Conservation (phyloP, 2,797 vertebrate genomes). For the Momotus momota region DNA sequence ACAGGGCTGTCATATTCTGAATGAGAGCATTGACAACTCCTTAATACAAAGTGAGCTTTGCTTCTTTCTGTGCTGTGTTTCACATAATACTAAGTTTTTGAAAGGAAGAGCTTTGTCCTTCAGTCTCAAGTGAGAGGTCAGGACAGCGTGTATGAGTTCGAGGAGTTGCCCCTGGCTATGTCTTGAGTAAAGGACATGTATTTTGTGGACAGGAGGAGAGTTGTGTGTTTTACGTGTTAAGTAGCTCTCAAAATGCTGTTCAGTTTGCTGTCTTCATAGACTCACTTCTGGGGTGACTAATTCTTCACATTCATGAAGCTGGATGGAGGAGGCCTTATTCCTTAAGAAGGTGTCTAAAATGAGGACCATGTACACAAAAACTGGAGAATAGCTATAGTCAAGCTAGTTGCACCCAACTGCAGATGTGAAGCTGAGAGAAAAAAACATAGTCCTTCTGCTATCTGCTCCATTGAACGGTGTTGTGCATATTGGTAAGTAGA, state of each 20-base stretch:
- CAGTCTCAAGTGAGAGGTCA: neutral
- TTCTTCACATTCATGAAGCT: neutral
- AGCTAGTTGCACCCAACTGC: rapidly evolving
- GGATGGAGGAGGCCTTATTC: neutral
- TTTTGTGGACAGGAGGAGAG: neutral
- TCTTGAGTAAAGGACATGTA: neutral
- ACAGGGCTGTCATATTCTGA: neutral
- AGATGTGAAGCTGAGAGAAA: neutral
- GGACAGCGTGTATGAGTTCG: neutral
- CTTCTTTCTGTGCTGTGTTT: neutral
- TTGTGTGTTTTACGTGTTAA: neutral
- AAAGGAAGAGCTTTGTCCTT: neutral
- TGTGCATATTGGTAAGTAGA: neutral
- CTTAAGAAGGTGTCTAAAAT: neutral
- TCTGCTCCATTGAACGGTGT: neutral
- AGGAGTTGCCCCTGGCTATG: neutral
- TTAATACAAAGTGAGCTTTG: neutral
- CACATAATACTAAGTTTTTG: neutral
- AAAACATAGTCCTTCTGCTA: neutral
- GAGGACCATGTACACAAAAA: neutral
- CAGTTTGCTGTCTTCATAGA: neutral
- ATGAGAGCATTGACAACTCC: neutral
- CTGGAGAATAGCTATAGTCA: neutral
- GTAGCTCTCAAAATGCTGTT: neutral
- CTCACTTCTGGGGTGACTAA: neutral